phyloP scores from a whole-genome alignment of 1,140 invertebrate species.

The roundworm (Caenorhabditis elegans) region DNA sequence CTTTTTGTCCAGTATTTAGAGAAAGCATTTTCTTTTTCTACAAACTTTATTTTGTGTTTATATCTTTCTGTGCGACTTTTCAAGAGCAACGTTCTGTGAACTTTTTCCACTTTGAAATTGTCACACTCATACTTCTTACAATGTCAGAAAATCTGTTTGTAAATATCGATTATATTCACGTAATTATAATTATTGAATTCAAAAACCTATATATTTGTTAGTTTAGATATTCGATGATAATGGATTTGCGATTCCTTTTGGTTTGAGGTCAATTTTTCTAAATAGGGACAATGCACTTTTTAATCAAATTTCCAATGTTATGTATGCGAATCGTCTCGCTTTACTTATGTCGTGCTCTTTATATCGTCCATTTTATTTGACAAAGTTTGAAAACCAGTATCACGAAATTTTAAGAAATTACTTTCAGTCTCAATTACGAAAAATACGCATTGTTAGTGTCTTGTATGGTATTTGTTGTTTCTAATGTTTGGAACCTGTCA shows the following conservation, averaged over 20 bases:
- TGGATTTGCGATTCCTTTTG: not conserved
- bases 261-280: not conserved
- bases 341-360: not conserved
- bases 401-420: not conserved
- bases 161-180: not conserved
- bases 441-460: not conserved
- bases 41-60: not conserved
- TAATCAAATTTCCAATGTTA: not conserved
- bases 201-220: not conserved
- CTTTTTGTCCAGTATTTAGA: not conserved
- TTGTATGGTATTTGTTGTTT: not conserved
- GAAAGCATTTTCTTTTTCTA: not conserved
- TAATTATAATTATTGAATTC: not conserved
- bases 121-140: not conserved
- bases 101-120: not conserved
- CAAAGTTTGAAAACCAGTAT: not conserved
- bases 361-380: not conserved
- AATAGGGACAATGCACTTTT: not conserved
- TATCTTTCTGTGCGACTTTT: not conserved
- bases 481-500: not conserved
- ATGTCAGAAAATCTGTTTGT: not conserved
- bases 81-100: not conserved
- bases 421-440: not conserved
- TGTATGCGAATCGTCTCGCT: not conserved
- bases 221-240: not conserved